Base-by-base conservation (phyloP, 1,140 invertebrate genomes). In the Brachionus paranguensis region DNA sequence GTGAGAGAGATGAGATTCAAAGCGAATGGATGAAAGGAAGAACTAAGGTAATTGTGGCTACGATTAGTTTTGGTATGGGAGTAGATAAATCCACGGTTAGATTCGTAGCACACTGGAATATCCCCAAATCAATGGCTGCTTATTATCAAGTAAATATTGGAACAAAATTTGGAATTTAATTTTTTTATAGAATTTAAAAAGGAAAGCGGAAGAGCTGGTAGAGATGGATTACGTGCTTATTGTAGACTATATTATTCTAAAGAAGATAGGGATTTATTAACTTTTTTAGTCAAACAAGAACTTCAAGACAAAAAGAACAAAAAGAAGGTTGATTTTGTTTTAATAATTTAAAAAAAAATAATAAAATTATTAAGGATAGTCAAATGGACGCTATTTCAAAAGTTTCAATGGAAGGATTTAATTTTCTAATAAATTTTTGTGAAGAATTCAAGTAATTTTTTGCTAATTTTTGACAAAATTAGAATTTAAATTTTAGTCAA, bases 51-150 rank as follows among this genome's bases (percentile, higher is more conserved):
- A 89, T 91, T 78, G 88, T 87, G 74, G 90, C 91, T 8, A 93
- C 93, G 17, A 91, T 93, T 84, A 93, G 92, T 86, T 94, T 94
- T 90, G 93, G 93, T 27, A 93, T 93, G 93, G 93, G 93, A 55
- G 91, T 94, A 17, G 93, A 94, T 87, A 93, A 94, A 88, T 87
- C 91, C 2, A 90, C 92, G 85, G 93, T 93, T 11, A 91, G 93
- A 65, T 84, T 78, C 53, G 84, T 84, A n/a, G 74, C 50, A 78
- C 84, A 84, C 53, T 84, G 84, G 84, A 68, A 84, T 70, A 60
- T 84, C 24, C 50, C 84, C 0, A 84, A 78, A 50, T 78, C 70
- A 41, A 84, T 84, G 72, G 72, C 84, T 5, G 70, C 47, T 12
- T 84, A 84, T 65, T 84, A 84, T 79, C 84, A 84, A 12, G 72